Conservation (phyloP, 2,113 vertebrate genomes). For the Baryphthengus martii region DNA sequence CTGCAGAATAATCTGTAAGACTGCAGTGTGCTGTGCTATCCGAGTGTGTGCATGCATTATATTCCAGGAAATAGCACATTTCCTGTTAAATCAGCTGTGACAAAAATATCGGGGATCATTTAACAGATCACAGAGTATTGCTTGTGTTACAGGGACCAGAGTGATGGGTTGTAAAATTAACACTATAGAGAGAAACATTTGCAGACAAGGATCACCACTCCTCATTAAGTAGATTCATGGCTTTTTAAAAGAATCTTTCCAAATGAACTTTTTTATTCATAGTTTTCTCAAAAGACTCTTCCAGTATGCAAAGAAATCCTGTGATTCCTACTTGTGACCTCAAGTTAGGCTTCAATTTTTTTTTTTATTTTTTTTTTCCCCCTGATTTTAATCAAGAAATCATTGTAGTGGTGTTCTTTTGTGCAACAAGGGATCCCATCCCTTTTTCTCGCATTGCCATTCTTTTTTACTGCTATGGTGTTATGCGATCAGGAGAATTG, state of each 20-base stretch:
- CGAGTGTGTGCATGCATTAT: conserved; percentile 52
- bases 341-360: neutral
- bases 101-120: conserved; percentile 72
- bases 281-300: neutral
- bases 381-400: neutral
- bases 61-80: conserved; percentile 65
- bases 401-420: neutral
- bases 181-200: neutral
- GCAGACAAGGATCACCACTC: conserved; percentile 28
- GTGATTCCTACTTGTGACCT: neutral
- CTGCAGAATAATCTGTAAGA: conserved; percentile 52
- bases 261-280: neutral
- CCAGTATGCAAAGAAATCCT: neutral
- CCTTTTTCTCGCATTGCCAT: neutral
- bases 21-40: conserved; percentile 37
- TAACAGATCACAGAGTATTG: conserved; percentile 58
- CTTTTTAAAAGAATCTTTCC: neutral
- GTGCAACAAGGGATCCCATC: neutral
- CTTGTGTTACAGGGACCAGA: conserved; percentile 45
- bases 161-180: conserved; percentile 55
- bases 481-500: neutral
- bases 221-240: neutral
- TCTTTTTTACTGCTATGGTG: neutral
- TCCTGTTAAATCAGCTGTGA: conserved; percentile 68
- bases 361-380: no score